Evolutionary conservation across 2,797 vertebrate species (phyloP).

Genomic region (Xerus rutilus): DNA sequence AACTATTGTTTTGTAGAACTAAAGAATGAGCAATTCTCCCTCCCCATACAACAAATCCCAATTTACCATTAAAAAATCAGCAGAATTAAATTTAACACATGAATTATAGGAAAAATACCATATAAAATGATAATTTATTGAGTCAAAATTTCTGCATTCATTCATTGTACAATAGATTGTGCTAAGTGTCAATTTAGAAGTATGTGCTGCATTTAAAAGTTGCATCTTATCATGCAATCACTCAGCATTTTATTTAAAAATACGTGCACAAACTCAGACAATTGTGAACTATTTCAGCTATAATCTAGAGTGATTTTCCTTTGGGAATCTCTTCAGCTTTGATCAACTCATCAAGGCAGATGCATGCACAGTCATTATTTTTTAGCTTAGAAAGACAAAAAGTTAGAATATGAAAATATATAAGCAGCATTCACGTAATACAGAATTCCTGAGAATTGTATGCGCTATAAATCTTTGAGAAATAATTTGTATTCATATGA

Average conservation of each 20-base stretch:
- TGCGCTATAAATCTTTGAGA: constrained; percentile 85
- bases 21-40: background rate
- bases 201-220: constrained; percentile 75
- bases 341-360: constrained; percentile 79
- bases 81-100: constrained; percentile 76
- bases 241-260: constrained; percentile 61
- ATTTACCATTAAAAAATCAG: background rate
- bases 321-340: constrained; percentile 70
- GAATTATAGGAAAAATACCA: constrained; percentile 74
- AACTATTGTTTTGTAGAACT: background rate
- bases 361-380: constrained; percentile 85
- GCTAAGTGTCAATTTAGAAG: constrained; percentile 78
- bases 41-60: background rate
- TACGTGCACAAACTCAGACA: constrained; percentile 81
- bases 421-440: constrained; percentile 87
- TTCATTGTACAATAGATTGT: constrained; percentile 76
- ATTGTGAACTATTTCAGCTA: constrained; percentile 74
- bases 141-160: constrained; percentile 80
- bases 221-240: constrained; percentile 85
- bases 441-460: constrained; percentile 88
- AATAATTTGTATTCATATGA: constrained; percentile 83
- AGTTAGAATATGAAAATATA: constrained; percentile 87
- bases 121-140: constrained; percentile 77
- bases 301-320: constrained; percentile 77
- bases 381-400: constrained; percentile 84